These are phyloP conservation scores for Cinclus cinclus DNA, from an alignment of 2,113 vertebrate genomes.

Conservation along the genomic window DNA sequence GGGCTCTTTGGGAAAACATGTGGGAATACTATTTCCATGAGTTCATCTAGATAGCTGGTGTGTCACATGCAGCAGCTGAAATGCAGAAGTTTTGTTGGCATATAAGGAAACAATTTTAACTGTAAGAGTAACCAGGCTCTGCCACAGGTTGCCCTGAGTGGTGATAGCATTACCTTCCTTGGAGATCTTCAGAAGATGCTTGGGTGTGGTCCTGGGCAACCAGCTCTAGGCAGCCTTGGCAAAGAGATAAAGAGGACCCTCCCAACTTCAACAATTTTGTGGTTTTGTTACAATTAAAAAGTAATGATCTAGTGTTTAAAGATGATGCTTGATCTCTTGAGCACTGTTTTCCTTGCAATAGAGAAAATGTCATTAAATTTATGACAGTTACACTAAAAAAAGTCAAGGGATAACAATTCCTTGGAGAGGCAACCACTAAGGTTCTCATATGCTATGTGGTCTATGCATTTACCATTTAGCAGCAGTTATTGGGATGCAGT, in stretches of 20 bases:
- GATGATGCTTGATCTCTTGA: not conserved
- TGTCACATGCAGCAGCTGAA: not conserved
- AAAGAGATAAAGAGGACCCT: not conserved
- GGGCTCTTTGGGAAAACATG: fast-evolving
- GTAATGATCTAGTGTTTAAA: not conserved
- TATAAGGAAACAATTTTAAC: not conserved
- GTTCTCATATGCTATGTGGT: not conserved
- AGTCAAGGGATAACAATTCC: not conserved
- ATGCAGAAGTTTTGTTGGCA: not conserved
- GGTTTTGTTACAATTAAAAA: not conserved
- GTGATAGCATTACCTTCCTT: not conserved
- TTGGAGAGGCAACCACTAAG: not conserved
- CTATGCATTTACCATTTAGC: not conserved
- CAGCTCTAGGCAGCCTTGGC: not conserved
- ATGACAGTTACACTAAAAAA: not conserved
- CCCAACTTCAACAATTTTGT: not conserved
- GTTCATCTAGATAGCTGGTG: not conserved
- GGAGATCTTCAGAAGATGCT: not conserved
- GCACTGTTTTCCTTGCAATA: not conserved
- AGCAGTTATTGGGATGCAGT: not conserved
- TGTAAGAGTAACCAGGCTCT: not conserved
- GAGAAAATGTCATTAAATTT: not conserved
- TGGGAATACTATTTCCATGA: not conserved
- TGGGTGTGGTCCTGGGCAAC: not conserved
- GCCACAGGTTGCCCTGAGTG: not conserved